A percentile compares a stretch with the other conserved stretches of the same genome.
phyloP scores from a whole-genome alignment of 2,797 vertebrate species.

The Novumbra hubbsi region DNA sequence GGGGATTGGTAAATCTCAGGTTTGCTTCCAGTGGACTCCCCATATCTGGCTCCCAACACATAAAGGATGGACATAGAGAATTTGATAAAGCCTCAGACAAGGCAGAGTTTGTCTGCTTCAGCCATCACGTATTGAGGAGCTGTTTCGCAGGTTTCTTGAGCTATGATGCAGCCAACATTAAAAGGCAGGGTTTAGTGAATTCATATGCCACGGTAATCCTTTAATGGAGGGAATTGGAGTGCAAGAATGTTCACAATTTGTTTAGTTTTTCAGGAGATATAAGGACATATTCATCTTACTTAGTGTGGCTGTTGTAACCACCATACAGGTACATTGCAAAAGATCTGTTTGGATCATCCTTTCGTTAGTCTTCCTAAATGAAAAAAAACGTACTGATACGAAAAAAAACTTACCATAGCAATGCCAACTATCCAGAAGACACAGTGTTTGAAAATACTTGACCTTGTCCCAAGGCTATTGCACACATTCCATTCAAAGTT shows the following conservation, averaged over 20 bases:
- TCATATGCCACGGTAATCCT: slow-evolving; percentile 61
- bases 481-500: no score
- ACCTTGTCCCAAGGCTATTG: no score
- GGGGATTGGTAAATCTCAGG: slow-evolving; percentile 20
- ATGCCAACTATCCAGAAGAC: neutral
- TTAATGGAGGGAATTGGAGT: slow-evolving; percentile 59
- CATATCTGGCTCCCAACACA: slow-evolving; percentile 22
- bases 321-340: slow-evolving; percentile 12
- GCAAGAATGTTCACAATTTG: slow-evolving; percentile 53
- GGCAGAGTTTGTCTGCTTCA: slow-evolving; percentile 25
- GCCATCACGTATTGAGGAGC: slow-evolving; percentile 25
- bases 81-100: slow-evolving; percentile 58
- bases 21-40: slow-evolving; percentile 26
- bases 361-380: neutral
- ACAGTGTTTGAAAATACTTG: no score
- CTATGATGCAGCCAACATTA: slow-evolving; percentile 37
- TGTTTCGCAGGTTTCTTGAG: slow-evolving; percentile 43
- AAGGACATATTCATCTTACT: slow-evolving; percentile 19
- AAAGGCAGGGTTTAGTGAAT: slow-evolving; percentile 44
- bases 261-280: slow-evolving; percentile 37
- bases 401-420: neutral
- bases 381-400: no score
- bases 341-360: neutral
- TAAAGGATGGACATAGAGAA: slow-evolving; percentile 42
- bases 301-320: slow-evolving; percentile 30